Conservation (phyloP, 2,797 vertebrate species). For the Podargus strigoides region DNA sequence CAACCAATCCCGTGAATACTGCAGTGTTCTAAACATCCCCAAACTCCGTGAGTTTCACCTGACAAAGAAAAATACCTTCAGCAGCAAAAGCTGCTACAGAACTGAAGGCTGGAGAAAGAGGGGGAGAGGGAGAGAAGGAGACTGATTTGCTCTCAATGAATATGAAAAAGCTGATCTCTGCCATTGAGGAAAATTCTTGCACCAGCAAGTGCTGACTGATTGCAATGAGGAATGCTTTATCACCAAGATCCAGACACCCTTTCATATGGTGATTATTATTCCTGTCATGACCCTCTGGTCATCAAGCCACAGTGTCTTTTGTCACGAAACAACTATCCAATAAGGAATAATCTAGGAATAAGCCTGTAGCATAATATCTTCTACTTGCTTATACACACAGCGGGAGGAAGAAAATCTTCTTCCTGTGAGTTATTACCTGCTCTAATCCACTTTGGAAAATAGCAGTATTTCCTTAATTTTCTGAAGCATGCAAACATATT, state of each 20-base stretch:
- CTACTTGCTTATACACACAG: constrained; percentile 37
- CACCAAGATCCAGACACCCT: constrained; percentile 40
- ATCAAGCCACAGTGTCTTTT: constrained; percentile 48
- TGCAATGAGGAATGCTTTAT: constrained; percentile 41
- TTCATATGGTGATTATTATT: constrained; percentile 59
- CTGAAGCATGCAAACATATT: constrained; percentile 20
- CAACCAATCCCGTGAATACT: not conserved
- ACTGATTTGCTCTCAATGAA: constrained; percentile 46
- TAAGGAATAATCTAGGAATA: constrained; percentile 46
- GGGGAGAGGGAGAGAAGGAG: not conserved
- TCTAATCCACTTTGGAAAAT: constrained; percentile 51
- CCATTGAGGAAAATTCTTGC: constrained; percentile 53
- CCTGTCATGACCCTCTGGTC: constrained; percentile 51
- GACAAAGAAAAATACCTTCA: constrained; percentile 16
- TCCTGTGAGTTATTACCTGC: constrained; percentile 34
- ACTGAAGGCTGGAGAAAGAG: not conserved
- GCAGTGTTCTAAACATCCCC: not conserved
- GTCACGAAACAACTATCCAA: constrained; percentile 48
- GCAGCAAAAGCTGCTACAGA: not conserved
- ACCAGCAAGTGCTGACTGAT: constrained; percentile 42
- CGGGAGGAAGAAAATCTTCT: constrained; percentile 13
- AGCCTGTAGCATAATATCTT: constrained; percentile 53
- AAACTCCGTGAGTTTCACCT: not conserved
- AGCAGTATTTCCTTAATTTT: constrained; percentile 44
- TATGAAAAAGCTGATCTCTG: constrained; percentile 50